Conservation (phyloP, 2,797 vertebrate species). For the Staurois parvus region DNA sequence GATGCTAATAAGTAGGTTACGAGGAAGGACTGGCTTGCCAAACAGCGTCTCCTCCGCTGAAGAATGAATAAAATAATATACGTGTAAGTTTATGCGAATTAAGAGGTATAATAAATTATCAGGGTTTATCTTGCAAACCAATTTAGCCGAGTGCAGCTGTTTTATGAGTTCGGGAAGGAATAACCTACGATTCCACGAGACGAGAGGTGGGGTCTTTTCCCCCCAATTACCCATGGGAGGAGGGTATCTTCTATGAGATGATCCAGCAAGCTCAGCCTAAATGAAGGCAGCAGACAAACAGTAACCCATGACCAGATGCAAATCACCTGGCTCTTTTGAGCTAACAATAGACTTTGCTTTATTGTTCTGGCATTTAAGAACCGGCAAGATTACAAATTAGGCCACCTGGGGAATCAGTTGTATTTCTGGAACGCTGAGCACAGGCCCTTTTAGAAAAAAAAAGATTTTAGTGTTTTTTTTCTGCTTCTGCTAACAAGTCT, state of each 20-base stretch:
- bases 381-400: conserved; percentile 72
- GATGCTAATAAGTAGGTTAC: conserved; percentile 77
- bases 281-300: conserved; percentile 66
- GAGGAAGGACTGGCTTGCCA: conserved; percentile 68
- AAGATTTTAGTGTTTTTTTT: conserved; percentile 44
- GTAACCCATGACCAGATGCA: conserved; percentile 65
- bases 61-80: conserved; percentile 73
- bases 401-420: conserved; percentile 66
- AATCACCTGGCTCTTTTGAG: conserved; percentile 66
- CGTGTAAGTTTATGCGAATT: conserved; percentile 77
- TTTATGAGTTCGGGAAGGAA: conserved; percentile 85
- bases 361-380: conserved; percentile 73
- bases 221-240: conserved; percentile 57
- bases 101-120: conserved; percentile 80
- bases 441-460: conserved; percentile 55
- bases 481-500: conserved; percentile 33
- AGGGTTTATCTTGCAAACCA: conserved; percentile 75
- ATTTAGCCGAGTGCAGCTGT: conserved; percentile 78
- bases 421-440: conserved; percentile 64
- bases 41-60: conserved; percentile 64
- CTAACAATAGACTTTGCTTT: conserved; percentile 72
- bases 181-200: conserved; percentile 67
- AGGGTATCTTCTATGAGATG: conserved; percentile 59
- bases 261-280: conserved; percentile 66
- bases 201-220: conserved; percentile 51